Percentiles rank a stretch among this genome's conserved stretches.
Evolutionary conservation across 2,113 vertebrate species (phyloP).

Genomic region (Pithys albifrons): DNA sequence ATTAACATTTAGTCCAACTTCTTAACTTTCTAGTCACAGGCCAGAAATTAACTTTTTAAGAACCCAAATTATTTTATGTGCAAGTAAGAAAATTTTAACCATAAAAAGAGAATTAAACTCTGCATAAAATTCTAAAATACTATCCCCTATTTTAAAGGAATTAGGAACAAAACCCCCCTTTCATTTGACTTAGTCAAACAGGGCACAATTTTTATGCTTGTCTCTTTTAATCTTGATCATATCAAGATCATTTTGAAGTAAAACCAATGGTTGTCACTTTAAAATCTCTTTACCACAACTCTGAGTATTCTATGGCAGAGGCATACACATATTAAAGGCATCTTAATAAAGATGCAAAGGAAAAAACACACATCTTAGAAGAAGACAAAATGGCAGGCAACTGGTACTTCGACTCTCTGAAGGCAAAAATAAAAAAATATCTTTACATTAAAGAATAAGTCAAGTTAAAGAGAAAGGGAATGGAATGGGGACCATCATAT

Average conservation of each 20-base stretch:
- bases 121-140: conserved; percentile 91
- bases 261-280: conserved; percentile 83
- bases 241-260: conserved; percentile 86
- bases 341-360: conserved; percentile 89
- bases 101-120: conserved; percentile 90
- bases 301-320: conserved; percentile 88
- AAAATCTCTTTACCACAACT: conserved; percentile 87
- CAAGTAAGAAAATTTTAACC: conserved; percentile 94
- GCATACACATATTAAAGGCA: conserved; percentile 86
- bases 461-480: conserved; percentile 81
- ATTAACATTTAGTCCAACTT: conserved; percentile 91
- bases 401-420: conserved; percentile 85
- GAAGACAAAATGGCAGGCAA: conserved; percentile 87
- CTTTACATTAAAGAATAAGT: conserved; percentile 89
- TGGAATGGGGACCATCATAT: conserved; percentile 80
- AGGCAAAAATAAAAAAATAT: conserved; percentile 87
- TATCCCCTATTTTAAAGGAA: conserved; percentile 89
- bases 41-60: conserved; percentile 87
- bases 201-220: conserved; percentile 81
- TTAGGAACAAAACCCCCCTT: conserved; percentile 83
- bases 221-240: conserved; percentile 89
- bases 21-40: conserved; percentile 91
- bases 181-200: conserved; percentile 87
- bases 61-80: conserved; percentile 95
- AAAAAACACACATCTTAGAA: conserved; percentile 83